Base-by-base conservation (phyloP, 1,140 invertebrate genomes). In the Ruditapes philippinarum region DNA sequence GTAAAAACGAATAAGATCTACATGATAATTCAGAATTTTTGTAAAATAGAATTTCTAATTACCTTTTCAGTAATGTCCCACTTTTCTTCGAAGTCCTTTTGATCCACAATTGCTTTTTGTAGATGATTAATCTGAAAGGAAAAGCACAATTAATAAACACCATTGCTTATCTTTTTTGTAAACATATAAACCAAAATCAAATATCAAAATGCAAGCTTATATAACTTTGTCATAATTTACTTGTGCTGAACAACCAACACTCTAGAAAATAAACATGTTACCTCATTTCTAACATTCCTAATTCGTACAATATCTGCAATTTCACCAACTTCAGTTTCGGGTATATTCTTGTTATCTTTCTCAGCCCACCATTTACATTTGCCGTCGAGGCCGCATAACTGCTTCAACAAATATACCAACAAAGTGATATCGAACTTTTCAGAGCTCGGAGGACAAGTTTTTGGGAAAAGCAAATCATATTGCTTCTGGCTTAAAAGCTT, bases 251-350 rank as follows among this genome's bases (percentile, higher is more conserved):
- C n/a, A n/a, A n/a, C n/a, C n/a, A n/a, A n/a, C n/a, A n/a, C n/a
- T n/a, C n/a, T n/a, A n/a, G n/a, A n/a, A n/a, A n/a, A n/a, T n/a
- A n/a, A n/a, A n/a, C n/a, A n/a, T n/a, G n/a, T n/a, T n/a, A 78
- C 74, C 74, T 78, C 31, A 54, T 78, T 78, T 22, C 74, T 9
- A 1, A 78, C 14, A 78, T 78, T 78, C 1, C 74, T 2, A 28
- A 78, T 25, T 36, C 74, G 3, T 11, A 78, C 74, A 54, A 78
- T 49, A 36, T 78, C 49, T 49, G 74, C 74, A 25, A 51, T 28
- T 49, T 42, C 33, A 28, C 31, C 42, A 31, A 40, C 11, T 11
- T 19, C 31, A 36, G 40, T 51, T 3, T 78, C 40, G 3, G 40
- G n/a, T 49, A 78, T 78, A 2, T 78, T 78, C 1, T 9, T 25